A percentile compares a stretch with the other conserved stretches of the same genome.
These are phyloP conservation scores for Watsonalla cultraria DNA, from an alignment of 2,888 invertebrate genomes.

Conservation along the genomic window DNA sequence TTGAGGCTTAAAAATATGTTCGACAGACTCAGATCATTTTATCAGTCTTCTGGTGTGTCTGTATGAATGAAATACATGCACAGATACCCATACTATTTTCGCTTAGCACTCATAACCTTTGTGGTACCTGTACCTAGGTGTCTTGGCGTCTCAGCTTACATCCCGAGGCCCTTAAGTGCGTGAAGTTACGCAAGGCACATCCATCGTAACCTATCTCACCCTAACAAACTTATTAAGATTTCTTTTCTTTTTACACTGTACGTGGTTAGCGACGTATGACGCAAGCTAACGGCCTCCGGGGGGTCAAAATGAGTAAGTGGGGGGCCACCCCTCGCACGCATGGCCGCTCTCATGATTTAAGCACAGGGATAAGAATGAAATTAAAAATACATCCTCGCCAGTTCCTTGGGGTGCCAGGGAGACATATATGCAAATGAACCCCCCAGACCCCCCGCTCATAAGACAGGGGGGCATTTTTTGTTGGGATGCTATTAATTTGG, in stretches of 20 bases:
- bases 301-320: slow-evolving; percentile 34
- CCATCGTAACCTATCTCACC: slow-evolving; percentile 54
- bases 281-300: slow-evolving; percentile 66
- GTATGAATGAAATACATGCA: no score
- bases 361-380: slow-evolving; percentile 79
- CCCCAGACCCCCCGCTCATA: slow-evolving; percentile 51
- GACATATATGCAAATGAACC: slow-evolving; percentile 78
- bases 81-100: no score
- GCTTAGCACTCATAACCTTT: no score
- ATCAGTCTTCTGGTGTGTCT: no score
- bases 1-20: no score
- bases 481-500: slow-evolving; percentile 78
- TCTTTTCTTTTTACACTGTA: slow-evolving; percentile 77
- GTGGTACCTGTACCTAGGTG: no score
- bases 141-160: no score
- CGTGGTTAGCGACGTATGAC: slow-evolving; percentile 79
- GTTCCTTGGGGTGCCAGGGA: slow-evolving; percentile 72
- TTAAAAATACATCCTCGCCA: slow-evolving; percentile 77
- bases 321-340: slow-evolving; percentile 66
- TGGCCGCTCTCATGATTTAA: slow-evolving; percentile 79
- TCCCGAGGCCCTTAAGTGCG: neutral
- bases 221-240: slow-evolving; percentile 80
- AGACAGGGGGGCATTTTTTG: slow-evolving; percentile 75
- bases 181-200: slow-evolving; percentile 18
- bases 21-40: no score